phyloP scores from a whole-genome alignment of 2,888 invertebrate species.

The Lottia scabra region DNA sequence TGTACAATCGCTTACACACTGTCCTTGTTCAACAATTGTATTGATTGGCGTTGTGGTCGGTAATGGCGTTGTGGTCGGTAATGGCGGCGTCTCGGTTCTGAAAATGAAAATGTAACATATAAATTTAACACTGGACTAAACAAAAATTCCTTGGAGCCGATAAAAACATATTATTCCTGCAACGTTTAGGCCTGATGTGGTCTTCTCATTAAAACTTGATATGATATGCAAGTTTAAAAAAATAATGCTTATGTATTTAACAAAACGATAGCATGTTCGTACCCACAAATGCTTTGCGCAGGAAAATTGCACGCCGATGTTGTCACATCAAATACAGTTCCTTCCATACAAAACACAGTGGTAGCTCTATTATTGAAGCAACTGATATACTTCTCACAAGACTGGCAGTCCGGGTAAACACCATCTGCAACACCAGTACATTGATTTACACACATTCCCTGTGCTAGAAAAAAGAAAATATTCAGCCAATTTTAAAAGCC shows the following conservation, averaged over 20 bases:
- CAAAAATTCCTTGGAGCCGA: too few relatives aligned
- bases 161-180: too few relatives aligned
- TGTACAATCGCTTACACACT: not conserved
- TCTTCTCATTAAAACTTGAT: too few relatives aligned
- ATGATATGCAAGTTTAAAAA: too few relatives aligned
- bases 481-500: too few relatives aligned
- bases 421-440: not conserved
- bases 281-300: not conserved
- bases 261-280: not conserved
- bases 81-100: too few relatives aligned
- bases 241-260: too few relatives aligned
- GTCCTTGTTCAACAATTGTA: not conserved
- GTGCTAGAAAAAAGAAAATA: not conserved
- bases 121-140: too few relatives aligned
- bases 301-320: not conserved
- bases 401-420: not conserved
- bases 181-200: too few relatives aligned
- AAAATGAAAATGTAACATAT: too few relatives aligned
- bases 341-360: not conserved
- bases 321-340: not conserved
- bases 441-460: not conserved
- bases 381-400: not conserved
- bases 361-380: not conserved
- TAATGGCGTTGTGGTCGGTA: too few relatives aligned
- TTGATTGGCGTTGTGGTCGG: too few relatives aligned